Base-by-base conservation (phyloP, 2,797 vertebrate genomes). In the Brachyalestes nurse region DNA sequence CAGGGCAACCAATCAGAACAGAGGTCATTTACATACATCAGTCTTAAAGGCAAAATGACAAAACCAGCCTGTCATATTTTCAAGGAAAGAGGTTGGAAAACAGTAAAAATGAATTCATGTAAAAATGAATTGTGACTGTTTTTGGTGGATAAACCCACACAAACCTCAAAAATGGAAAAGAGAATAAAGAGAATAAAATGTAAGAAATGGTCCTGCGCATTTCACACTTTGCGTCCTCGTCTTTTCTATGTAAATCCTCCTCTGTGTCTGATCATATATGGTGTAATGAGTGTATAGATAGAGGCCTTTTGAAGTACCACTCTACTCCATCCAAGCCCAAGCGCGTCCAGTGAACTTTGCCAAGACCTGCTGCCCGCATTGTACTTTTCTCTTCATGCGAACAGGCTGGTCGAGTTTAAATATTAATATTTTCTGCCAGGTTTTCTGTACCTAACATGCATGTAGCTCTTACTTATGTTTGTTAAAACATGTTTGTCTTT, bases 401-500 rank as follows among this genome's bases (percentile, higher is more conserved):
- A 62, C 60, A 38, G 62, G 62, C 28, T 17, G 62, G 0, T 28
- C 60, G 17, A 2, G 25, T 12, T n/a, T 42, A n/a, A n/a, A n/a
- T n/a, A n/a, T n/a, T n/a, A 19, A 23, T 7, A 57, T 60, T 75
- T 42, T 71, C 45, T 28, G n/a, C 64, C 38, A 38, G 53, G 60
- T 10, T 75, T 62, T 28, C 7, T 71, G 25, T 40, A 25, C 1
- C 9, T 64, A 9, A 28, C 34, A 6, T 67, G 10, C 19, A 14
- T 19, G 5, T 57, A 14, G 6, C 42, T 72, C 14, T 71, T 51
- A 7, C 4, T 38, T 6, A 0, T 19, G 21, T 67, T n/a, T 62
- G 14, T 77, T 77, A 40, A 81, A n/a, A 57, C 16, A 8, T 6
- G 6, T 80, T 34, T 65, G 76, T 76, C 72, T 72, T 72, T 58